These are phyloP conservation scores for Brachionus asplanchnoidis DNA, from an alignment of 1,140 invertebrate genomes.

Conservation along the genomic window DNA sequence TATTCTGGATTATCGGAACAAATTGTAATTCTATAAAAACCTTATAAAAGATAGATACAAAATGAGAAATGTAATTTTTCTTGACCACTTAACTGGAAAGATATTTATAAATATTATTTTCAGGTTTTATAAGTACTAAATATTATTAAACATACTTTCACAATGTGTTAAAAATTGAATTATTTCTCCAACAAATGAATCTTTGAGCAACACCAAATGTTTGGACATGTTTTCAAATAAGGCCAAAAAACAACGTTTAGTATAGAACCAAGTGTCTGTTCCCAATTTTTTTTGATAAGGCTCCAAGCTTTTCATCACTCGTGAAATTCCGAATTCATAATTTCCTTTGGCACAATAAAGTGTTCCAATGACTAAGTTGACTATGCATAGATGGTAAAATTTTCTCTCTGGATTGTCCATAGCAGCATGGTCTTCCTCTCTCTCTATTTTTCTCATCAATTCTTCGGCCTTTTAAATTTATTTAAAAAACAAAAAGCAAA, in stretches of 20 bases:
- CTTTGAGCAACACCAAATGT: slow-evolving; percentile 80
- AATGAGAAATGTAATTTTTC: too few relatives aligned
- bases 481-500: background rate
- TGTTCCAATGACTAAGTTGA: slow-evolving; percentile 95
- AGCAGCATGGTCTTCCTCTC: slow-evolving; percentile 82
- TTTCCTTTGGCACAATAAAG: slow-evolving; percentile 97
- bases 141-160: slow-evolving; percentile 59
- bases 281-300: slow-evolving; percentile 90
- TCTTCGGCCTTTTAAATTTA: slow-evolving; percentile 71
- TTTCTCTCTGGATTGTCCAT: slow-evolving; percentile 91
- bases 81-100: too few relatives aligned
- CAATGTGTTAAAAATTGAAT: slow-evolving; percentile 86
- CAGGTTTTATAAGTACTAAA: background rate
- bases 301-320: slow-evolving; percentile 91
- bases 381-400: slow-evolving; percentile 92
- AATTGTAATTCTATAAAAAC: background rate
- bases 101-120: background rate
- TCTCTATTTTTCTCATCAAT: slow-evolving; percentile 95
- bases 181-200: slow-evolving; percentile 81
- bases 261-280: slow-evolving; percentile 94
- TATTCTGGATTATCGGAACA: too few relatives aligned
- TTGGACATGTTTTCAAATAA: slow-evolving; percentile 85
- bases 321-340: slow-evolving; percentile 96
- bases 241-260: slow-evolving; percentile 86
- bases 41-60: too few relatives aligned